phyloP scores from a whole-genome alignment of 2,113 vertebrate species.

The Gila orcuttii region DNA sequence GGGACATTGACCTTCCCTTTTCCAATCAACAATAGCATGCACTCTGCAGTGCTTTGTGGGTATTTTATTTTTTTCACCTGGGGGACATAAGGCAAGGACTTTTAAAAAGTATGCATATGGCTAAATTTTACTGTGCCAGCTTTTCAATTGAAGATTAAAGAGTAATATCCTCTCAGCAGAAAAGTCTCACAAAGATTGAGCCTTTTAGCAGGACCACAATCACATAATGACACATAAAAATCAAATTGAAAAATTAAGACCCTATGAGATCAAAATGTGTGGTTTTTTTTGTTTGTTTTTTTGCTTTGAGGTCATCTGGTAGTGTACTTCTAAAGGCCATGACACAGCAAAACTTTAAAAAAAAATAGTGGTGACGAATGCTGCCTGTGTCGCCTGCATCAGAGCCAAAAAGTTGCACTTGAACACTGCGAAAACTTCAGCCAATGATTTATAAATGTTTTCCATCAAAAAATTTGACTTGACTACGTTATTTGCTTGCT shows the following conservation, averaged over 20 bases:
- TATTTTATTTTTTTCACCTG: background rate
- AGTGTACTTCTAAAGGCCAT: background rate
- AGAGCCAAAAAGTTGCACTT: background rate
- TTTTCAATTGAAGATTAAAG: background rate
- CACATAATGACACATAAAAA: background rate
- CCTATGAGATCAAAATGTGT: background rate
- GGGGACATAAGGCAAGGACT: slow-evolving; percentile 6
- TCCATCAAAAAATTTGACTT: background rate
- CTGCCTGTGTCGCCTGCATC: background rate
- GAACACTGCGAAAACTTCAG: background rate
- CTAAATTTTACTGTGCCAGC: background rate
- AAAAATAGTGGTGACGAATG: background rate
- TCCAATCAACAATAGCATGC: slow-evolving; percentile 24
- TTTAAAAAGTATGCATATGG: background rate
- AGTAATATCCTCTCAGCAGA: background rate
- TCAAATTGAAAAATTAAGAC: background rate
- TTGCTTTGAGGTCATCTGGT: background rate
- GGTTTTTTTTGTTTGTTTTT: background rate
- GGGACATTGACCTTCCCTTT: slow-evolving; percentile 50
- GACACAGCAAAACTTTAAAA: background rate
- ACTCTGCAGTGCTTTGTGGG: background rate
- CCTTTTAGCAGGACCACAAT: background rate
- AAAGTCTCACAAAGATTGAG: background rate
- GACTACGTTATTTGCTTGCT: background rate
- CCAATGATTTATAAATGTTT: background rate